Evolutionary conservation across 35 echinoderm and acorn worm species (phyloP).

Genomic region (Strongylocentrotus purpuratus): DNA sequence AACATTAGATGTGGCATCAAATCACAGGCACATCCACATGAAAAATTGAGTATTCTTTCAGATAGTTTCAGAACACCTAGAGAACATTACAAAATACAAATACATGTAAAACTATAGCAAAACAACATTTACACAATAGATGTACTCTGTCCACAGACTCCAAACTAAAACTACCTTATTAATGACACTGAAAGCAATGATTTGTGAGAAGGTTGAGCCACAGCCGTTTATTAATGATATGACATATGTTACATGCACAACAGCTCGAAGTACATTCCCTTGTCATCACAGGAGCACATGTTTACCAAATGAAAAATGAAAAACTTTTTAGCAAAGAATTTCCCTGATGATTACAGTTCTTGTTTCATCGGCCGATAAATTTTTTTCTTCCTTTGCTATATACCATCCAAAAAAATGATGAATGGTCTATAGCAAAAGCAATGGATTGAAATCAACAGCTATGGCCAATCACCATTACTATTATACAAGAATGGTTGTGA

Average conservation of each 20-base stretch:
- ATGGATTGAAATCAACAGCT: background rate
- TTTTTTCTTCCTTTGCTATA: background rate
- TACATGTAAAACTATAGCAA: too few species aligned
- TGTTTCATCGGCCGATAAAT: background rate
- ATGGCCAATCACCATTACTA: slow-evolving; percentile 21
- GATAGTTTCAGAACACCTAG: too few species aligned
- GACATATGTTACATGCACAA: slow-evolving; percentile 18
- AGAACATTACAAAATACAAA: too few species aligned
- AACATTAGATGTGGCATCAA: too few species aligned
- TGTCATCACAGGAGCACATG: background rate
- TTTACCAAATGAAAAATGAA: background rate
- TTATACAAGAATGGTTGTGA: background rate
- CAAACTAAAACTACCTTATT: background rate
- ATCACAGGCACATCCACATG: too few species aligned
- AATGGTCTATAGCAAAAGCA: too few species aligned
- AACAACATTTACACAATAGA: too few species aligned
- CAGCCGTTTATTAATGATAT: slow-evolving; percentile 26
- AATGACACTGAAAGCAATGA: background rate
- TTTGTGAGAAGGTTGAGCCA: slow-evolving; percentile 44
- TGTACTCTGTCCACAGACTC: background rate
- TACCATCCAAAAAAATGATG: background rate
- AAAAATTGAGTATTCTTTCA: too few species aligned
- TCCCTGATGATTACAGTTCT: background rate
- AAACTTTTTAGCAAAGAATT: background rate
- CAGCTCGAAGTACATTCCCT: slow-evolving; percentile 1